These are phyloP conservation scores for Eremobia ochroleuca DNA, from an alignment of 2,888 invertebrate species.

Conservation along the genomic window DNA sequence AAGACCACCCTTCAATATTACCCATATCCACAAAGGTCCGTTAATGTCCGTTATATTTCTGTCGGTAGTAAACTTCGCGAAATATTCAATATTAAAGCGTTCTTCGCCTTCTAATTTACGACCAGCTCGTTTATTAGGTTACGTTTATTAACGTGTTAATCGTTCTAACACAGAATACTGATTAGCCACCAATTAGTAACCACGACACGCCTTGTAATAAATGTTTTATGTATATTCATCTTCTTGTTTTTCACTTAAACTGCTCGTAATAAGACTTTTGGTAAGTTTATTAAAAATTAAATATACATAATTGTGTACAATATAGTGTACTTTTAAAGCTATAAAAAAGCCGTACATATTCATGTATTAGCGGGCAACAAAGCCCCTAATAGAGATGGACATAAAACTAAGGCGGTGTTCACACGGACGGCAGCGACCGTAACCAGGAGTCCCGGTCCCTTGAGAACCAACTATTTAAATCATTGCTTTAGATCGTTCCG, in stretches of 20 bases:
- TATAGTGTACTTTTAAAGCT: neutral
- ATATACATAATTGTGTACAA: conserved; percentile 14
- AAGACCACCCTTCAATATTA: neutral
- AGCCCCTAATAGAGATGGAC: conserved; percentile 23
- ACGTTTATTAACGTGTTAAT: conserved; percentile 63
- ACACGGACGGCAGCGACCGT: conserved; percentile 65
- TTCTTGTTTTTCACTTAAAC: conserved; percentile 40
- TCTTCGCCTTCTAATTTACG: conserved; percentile 50
- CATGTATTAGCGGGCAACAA: conserved; percentile 36
- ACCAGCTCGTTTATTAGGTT: conserved; percentile 48
- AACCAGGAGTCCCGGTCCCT: conserved; percentile 61
- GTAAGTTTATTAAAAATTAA: conserved; percentile 8
- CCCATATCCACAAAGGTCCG: neutral
- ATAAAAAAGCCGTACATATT: conserved; percentile 25
- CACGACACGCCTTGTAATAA: conserved; percentile 55
- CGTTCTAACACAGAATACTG: conserved; percentile 62
- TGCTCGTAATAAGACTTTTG: conserved; percentile 39
- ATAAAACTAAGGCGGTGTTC: conserved; percentile 58
- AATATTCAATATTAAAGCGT: conserved; percentile 35
- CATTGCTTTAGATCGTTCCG: conserved; percentile 40
- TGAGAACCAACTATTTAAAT: conserved; percentile 65
- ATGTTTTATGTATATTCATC: conserved; percentile 43
- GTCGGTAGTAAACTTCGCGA: conserved; percentile 8
- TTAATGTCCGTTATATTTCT: neutral
- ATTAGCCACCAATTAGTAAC: conserved; percentile 60